Evolutionary conservation across 2,888 invertebrate genomes (phyloP), one percentile per base, ranked within the genome.

Genomic region (Blera fallax): DNA sequence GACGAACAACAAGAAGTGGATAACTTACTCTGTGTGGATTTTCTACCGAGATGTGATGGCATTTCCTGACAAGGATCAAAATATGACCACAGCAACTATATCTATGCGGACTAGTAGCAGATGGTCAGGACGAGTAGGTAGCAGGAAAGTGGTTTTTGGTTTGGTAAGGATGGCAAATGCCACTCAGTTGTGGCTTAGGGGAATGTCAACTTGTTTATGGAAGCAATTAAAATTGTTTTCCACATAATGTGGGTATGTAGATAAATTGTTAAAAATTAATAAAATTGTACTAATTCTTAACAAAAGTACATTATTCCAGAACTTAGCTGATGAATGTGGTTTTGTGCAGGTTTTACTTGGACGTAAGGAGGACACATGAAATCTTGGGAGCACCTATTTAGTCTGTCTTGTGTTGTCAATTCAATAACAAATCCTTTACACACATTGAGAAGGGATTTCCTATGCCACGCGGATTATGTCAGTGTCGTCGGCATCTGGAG

Each of bases 181-280:
- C 58, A 34, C 3, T 60, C 21, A n/a, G 45, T 69, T 8, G 21
- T 65, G 27, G 56, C 50, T 67, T 27, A 50, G 8, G 14, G 67
- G 50, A 37, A 73, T 67, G 72, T 78, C 82, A 72, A 82, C 72
- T 83, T 78, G 58, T 79, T 83, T 73, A 24, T 65, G 67, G 27
- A 83, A 83, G 65, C 65, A 83, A 83, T 83, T 79, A 83, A 83
- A 79, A 73, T 21, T 16, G 43, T 54, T 56, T 32, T 60, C n/a
- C 43, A 52, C 11, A 37, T 37, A 29, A 21, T 14, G 43, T 5
- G 6, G 8, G 2, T 24, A 34, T 3, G 37, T 24, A 10, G 1
- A 7, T 5, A 21, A 40, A 37, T 27, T 67, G 14, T 29, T 24
- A 1, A 11, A 45, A 10, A 32, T n/a, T n/a, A n/a, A n/a, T n/a